A percentile compares a stretch with the other conserved stretches of the same genome.
phyloP scores from a whole-genome alignment of 1,140 invertebrate genomes.

The Saccostrea echinata region DNA sequence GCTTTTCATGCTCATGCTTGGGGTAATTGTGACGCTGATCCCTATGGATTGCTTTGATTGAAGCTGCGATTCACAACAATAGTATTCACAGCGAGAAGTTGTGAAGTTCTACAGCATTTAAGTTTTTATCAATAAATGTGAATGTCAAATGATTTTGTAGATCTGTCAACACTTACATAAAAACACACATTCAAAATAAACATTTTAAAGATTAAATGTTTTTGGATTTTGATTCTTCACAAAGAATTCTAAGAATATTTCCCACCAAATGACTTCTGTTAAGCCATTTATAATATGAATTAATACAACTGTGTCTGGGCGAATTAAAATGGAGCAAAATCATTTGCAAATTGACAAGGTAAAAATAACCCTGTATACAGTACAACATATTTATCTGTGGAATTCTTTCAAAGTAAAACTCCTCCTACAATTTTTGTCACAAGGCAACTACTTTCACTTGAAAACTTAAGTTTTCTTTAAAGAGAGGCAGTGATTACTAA shows the following conservation, averaged over 20 bases:
- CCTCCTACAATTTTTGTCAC: background rate
- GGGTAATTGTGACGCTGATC: background rate
- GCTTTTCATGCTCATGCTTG: conserved; percentile 41
- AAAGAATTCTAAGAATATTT: background rate
- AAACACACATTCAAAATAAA: background rate
- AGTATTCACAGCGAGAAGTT: background rate
- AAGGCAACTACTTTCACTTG: too few relatives aligned
- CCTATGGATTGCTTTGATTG: conserved; percentile 1
- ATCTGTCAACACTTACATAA: conserved; percentile 5
- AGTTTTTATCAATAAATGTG: background rate
- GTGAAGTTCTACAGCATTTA: conserved; percentile 1
- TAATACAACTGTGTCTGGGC: too few relatives aligned
- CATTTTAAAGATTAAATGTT: background rate
- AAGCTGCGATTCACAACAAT: background rate
- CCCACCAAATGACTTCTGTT: background rate
- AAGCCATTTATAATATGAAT: too few relatives aligned
- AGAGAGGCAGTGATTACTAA: too few relatives aligned
- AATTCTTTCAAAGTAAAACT: background rate
- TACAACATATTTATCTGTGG: too few relatives aligned
- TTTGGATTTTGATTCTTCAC: background rate
- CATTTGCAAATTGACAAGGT: too few relatives aligned
- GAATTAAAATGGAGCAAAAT: too few relatives aligned
- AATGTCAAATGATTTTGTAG: background rate
- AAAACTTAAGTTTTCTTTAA: too few relatives aligned
- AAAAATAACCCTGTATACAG: too few relatives aligned